phyloP scores from a whole-genome alignment of 2,797 vertebrate species.

The Todus mexicanus region DNA sequence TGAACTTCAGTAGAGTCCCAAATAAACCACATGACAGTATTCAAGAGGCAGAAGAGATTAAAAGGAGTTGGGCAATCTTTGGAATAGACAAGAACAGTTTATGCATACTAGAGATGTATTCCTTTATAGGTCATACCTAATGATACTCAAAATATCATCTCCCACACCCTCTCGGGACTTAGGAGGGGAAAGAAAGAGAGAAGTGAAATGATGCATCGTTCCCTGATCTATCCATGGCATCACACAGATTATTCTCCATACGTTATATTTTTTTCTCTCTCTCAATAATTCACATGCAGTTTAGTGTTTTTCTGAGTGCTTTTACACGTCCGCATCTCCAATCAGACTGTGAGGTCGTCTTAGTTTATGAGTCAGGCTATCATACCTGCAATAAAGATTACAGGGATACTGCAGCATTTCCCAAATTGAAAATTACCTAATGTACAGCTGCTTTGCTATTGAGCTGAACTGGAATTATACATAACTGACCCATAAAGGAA shows the following conservation, averaged over 20 bases:
- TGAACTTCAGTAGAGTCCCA: not conserved
- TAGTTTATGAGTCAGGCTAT: not conserved
- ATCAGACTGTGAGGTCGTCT: not conserved
- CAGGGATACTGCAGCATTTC: not conserved
- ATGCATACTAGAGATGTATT: not conserved
- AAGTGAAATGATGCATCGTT: not conserved
- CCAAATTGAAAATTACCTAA: not conserved
- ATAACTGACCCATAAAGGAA: not conserved
- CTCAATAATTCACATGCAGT: not conserved
- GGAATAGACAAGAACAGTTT: not conserved
- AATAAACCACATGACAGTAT: not conserved
- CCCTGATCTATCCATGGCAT: not conserved
- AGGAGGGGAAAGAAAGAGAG: not conserved
- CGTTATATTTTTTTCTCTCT: not conserved
- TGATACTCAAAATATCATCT: conserved; percentile 15
- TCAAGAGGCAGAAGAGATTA: conserved; percentile 6
- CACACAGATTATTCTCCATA: not conserved
- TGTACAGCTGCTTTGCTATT: not conserved
- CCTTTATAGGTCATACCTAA: conserved; percentile 4
- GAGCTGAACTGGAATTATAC: not conserved
- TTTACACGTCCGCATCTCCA: not conserved
- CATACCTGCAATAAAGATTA: not conserved
- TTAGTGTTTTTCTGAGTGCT: not conserved
- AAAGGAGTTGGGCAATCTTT: not conserved
- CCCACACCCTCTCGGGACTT: not conserved